Base-by-base conservation (phyloP, 1,140 invertebrate genomes). In the Drosophila littoralis region DNA sequence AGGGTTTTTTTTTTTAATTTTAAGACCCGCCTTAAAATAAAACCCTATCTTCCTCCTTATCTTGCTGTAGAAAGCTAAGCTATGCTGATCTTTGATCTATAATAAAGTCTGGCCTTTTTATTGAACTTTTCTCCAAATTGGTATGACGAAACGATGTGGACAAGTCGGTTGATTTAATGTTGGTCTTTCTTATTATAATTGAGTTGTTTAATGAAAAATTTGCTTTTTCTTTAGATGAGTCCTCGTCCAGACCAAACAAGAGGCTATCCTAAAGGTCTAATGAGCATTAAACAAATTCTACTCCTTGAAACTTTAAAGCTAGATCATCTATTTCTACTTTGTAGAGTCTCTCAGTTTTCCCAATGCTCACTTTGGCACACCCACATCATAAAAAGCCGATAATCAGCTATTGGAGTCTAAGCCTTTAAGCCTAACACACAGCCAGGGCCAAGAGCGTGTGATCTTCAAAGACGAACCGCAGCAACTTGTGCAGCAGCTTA, bases 371-470 rank as follows among this genome's bases (percentile, higher is more conserved):
- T 63, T 28, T 40, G 46, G n/a, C 70, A 63, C 67, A 58, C 67
- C 67, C 72, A 75, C 67, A 71, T 38, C 12, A 38, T 51, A 17
- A 69, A 46, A 57, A 40, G 35, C 72, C 52, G 36, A 43, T 70
- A 52, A 74, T 63, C 65, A 36, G 42, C 51, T 54, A 54, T 42
- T 55, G 54, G 43, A 69, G 51, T 51, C 55, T 57, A 72, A 38
- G 43, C 72, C 75, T 67, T 79, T 61, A 63, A 68, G 78, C 75
- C 78, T 75, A 76, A 64, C 52, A 72, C 64, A 61, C 61, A 52
- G 65, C 80, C 80, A 83, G 66, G 76, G 81, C 80, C 61, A 74
- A 73, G 61, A 65, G 63, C 71, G 57, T 50, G 72, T 50, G 72
- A 75, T 75, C 72, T 75, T 75, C 72, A 70, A 70, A 70, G 67